A percentile compares a stretch with the other conserved stretches of the same genome.
These are phyloP conservation scores for Ctenopoma multispine DNA, from an alignment of 2,797 vertebrate species.

Conservation along the genomic window DNA sequence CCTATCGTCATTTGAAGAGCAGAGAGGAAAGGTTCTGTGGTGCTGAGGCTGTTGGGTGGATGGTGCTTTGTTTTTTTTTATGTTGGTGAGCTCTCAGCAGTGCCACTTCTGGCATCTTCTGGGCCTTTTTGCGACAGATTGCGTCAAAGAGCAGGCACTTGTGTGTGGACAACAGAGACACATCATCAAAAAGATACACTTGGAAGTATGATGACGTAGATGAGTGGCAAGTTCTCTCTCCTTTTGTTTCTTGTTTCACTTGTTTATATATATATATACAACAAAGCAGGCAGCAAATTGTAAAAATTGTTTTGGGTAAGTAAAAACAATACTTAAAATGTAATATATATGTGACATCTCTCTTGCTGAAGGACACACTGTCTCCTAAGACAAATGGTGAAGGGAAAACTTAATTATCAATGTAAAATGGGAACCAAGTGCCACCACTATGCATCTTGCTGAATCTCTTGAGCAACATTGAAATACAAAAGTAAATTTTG, in stretches of 20 bases:
- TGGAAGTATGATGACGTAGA: too few relatives aligned
- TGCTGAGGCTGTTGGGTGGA: slow-evolving; percentile 67
- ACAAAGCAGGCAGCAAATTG: background rate
- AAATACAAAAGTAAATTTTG: background rate
- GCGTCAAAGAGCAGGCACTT: slow-evolving; percentile 7
- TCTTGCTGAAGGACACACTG: background rate
- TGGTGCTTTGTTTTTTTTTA: slow-evolving; percentile 38
- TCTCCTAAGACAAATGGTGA: background rate
- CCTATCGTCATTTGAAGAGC: slow-evolving; percentile 59
- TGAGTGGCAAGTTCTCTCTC: background rate
- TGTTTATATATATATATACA: too few relatives aligned
- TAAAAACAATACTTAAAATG: background rate
- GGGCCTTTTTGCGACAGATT: slow-evolving; percentile 62
- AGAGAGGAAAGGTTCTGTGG: slow-evolving; percentile 52
- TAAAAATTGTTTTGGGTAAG: background rate
- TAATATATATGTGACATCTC: too few relatives aligned
- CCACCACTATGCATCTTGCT: background rate
- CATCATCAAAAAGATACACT: background rate
- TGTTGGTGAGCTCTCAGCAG: slow-evolving; percentile 56
- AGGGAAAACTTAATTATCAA: background rate
- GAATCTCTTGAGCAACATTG: background rate
- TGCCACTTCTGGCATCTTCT: slow-evolving; percentile 83
- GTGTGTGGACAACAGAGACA: background rate
- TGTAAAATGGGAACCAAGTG: background rate
- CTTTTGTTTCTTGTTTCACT: too few relatives aligned